A percentile compares a stretch with the other conserved stretches of the same genome.
Evolutionary conservation across 1,140 invertebrate genomes (phyloP).

Genomic region (Drosophila equinoxialis): DNA sequence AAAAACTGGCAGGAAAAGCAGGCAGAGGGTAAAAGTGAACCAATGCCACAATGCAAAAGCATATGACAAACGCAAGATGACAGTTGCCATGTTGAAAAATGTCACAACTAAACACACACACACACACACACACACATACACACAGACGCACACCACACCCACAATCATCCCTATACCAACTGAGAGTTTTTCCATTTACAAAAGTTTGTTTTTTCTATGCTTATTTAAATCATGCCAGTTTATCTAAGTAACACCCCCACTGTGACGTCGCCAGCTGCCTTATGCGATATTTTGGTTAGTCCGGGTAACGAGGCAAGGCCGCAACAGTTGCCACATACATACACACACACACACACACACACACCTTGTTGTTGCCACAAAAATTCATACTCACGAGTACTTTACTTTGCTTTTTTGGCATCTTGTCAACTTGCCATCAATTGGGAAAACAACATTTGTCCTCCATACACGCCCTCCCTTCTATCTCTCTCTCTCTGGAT

Average conservation of each 20-base stretch:
- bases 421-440: conserved; percentile 72
- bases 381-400: conserved; percentile 31
- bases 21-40: conserved; percentile 6
- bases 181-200: conserved; percentile 53
- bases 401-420: conserved; percentile 66
- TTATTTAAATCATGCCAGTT: conserved; percentile 81
- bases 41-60: conserved; percentile 71
- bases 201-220: conserved; percentile 67
- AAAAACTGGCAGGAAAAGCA: conserved; percentile 16
- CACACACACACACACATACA: conserved; percentile 29
- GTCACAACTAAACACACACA: conserved; percentile 44
- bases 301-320: conserved; percentile 31
- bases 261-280: conserved; percentile 5
- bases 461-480: conserved; percentile 2
- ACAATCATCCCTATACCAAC: background rate
- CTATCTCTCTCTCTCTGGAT: conserved; percentile 17
- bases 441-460: conserved; percentile 40
- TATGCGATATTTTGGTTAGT: background rate
- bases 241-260: conserved; percentile 68
- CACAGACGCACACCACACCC: background rate
- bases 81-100: conserved; percentile 77
- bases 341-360: conserved; percentile 30
- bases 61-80: conserved; percentile 78
- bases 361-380: conserved; percentile 1
- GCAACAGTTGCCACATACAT: conserved; percentile 77